Percentiles rank a stretch among this genome's conserved stretches.
Conservation (phyloP, 2,797 vertebrate genomes). For the Pangasius djambal region DNA sequence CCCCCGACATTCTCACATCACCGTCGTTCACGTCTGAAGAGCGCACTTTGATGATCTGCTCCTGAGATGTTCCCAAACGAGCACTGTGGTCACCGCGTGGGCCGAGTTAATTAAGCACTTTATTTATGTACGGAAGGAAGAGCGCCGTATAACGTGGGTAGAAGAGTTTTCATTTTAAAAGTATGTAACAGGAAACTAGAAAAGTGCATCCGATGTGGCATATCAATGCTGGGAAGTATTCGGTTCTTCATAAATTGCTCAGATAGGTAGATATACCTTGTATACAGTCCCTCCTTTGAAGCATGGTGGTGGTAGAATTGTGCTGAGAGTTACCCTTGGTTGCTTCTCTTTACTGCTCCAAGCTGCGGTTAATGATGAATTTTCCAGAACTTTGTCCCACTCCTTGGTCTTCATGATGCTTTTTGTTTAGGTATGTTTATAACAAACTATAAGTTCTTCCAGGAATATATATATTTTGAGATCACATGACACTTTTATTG, state of each 20-base stretch:
- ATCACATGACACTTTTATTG: neutral
- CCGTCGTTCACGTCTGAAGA: slow-evolving; percentile 25
- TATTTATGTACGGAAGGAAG: slow-evolving; percentile 39
- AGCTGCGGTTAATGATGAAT: neutral
- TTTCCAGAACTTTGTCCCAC: neutral
- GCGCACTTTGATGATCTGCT: slow-evolving; percentile 44
- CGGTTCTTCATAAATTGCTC: neutral
- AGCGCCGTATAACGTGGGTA: neutral
- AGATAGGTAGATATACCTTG: neutral
- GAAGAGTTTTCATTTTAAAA: neutral
- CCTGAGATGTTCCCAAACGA: slow-evolving; percentile 31
- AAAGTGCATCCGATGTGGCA: neutral
- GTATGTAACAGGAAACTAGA: neutral
- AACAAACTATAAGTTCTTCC: neutral
- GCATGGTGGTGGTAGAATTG: neutral
- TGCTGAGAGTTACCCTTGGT: neutral
- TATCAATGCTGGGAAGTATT: neutral
- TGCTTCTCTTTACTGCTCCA: neutral
- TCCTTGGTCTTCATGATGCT: neutral
- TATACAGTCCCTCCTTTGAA: neutral
- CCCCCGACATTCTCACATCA: neutral
- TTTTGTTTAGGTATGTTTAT: neutral
- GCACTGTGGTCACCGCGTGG: slow-evolving; percentile 26
- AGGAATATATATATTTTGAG: neutral
- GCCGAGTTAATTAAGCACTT: slow-evolving; percentile 40